Conservation (phyloP, 2,888 invertebrate genomes). For the Cephus rjabovi region DNA sequence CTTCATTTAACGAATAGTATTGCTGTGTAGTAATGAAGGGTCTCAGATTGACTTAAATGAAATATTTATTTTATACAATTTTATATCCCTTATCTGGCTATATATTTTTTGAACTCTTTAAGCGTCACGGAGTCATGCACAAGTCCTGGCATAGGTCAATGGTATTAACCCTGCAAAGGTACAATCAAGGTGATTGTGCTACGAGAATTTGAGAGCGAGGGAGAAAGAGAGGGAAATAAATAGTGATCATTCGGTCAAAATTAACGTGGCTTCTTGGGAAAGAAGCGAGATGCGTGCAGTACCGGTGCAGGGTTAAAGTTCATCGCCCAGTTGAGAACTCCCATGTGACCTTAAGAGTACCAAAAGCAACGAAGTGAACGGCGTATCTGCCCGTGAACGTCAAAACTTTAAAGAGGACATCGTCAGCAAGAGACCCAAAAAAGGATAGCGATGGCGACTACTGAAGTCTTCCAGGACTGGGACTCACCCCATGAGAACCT, state of each 20-base stretch:
- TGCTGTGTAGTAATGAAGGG: not conserved
- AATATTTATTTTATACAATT: not conserved
- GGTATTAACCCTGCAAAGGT: not conserved
- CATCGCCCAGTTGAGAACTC: not conserved
- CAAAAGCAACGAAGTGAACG: not conserved
- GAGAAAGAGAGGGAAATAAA: not conserved
- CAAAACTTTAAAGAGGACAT: not conserved
- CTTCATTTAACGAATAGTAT: not conserved
- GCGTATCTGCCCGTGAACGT: not conserved
- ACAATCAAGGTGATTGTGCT: not conserved
- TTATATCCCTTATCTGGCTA: not conserved
- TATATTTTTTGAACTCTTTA: not conserved
- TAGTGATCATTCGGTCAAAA: not conserved
- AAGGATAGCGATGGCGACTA: constrained; percentile 56
- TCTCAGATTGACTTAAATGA: not conserved
- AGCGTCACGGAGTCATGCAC: not conserved
- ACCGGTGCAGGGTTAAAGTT: not conserved
- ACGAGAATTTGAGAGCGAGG: too few relatives aligned
- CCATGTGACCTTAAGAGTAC: not conserved
- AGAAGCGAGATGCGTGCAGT: not conserved
- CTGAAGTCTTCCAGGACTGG: constrained; percentile 64
- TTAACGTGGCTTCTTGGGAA: not conserved
- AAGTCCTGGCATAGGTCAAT: not conserved
- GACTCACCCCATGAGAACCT: constrained; percentile 58
- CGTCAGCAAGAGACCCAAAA: constrained; percentile 2